Evolutionary conservation across 1,140 invertebrate species (phyloP), one percentile per base, ranked within the genome.

Genomic region (Drosophila takahashii): DNA sequence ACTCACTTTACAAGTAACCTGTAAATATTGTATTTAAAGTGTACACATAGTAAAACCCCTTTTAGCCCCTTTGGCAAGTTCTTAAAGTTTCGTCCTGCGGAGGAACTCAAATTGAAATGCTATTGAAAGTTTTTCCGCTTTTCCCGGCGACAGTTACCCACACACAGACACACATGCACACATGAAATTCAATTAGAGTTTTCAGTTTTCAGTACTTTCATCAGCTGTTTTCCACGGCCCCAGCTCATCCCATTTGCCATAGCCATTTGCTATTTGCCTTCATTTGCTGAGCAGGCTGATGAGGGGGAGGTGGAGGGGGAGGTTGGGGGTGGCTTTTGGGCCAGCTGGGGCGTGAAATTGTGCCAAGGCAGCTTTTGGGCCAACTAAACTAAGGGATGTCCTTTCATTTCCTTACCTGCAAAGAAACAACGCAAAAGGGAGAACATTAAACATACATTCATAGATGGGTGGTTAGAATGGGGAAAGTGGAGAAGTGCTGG

Each of bases 161-260:
- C 42, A 66, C 18, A 34, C 53, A 59, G 1, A 22, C 36, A 61
- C 27, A 47, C 42, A 66, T 27, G 39, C 53, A 59, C 41, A 39
- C 62, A 60, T 66, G 57, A 79, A 73, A 87, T 89, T 87, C 83
- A 87, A 87, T 87, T 87, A 87, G 71, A 89, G 83, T 89, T 79
- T 67, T 62, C 44, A 89, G 83, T 89, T 79, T 67, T 62, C 44
- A 72, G 71, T 79, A 72, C 58, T 87, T 75, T 87, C 83, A 81
- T 72, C 83, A 81, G 78, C 44, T 72, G 61, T 50, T 66, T 15
- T 22, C 45, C 34, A 2, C 11, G 9, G 15, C 58, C 27, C 11
- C 8, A 22, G 18, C n/a, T 27, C 48, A 57, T 48, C 45, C 54
- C 56, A 4, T 44, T 36, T 60, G 61, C 45, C 22, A 22, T 22